Percentiles rank a stretch among this genome's conserved stretches.
These are phyloP conservation scores for Pachydiplax longipennis DNA, from an alignment of 2,888 invertebrate species.

Conservation along the genomic window DNA sequence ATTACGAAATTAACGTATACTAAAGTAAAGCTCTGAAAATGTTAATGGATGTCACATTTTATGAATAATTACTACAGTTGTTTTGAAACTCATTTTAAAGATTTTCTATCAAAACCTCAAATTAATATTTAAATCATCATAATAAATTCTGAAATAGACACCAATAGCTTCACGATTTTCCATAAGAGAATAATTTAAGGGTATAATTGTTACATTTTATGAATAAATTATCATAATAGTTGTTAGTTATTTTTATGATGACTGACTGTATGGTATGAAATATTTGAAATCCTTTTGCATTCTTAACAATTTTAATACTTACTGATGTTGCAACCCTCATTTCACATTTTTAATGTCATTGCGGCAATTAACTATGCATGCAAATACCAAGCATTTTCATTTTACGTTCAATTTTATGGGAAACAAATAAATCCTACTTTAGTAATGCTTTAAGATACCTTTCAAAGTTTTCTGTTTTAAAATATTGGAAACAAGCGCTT, in stretches of 20 bases:
- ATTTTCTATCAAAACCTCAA: not conserved
- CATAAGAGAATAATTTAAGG: not conserved
- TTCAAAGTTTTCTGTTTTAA: not conserved
- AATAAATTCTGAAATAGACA: no score
- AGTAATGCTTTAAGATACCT: not conserved
- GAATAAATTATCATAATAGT: not conserved
- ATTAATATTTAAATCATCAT: no score
- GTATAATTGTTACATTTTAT: not conserved
- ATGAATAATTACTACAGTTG: not conserved
- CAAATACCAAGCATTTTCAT: not conserved
- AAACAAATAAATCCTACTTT: not conserved
- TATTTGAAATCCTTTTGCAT: not conserved
- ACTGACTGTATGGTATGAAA: not conserved
- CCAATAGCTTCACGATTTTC: no score
- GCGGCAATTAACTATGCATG: constrained; percentile 1
- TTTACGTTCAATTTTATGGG: not conserved
- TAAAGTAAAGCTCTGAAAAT: no score
- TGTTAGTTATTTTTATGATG: not conserved
- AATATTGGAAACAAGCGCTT: not conserved
- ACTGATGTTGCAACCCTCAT: constrained; percentile 8
- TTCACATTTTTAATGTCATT: constrained; percentile 2
- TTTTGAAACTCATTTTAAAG: not conserved
- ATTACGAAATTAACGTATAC: not conserved
- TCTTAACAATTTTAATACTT: not conserved
- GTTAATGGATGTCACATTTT: not conserved